Base-by-base conservation (phyloP, 2,113 vertebrate species). In the Phylloscopus trochilus region DNA sequence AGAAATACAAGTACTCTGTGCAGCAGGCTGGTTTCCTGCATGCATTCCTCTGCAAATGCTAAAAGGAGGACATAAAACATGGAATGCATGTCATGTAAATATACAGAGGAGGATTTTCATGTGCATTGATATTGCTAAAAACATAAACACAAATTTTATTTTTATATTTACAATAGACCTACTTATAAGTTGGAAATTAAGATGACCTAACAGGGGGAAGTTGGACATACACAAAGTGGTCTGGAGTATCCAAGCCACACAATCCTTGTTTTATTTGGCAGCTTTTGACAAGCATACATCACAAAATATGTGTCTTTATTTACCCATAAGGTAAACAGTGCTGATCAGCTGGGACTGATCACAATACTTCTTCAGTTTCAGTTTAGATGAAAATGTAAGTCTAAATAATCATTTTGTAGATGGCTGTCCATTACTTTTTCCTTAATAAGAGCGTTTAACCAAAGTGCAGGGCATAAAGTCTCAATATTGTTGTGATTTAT, bases 261-360 rank as follows among this genome's bases (percentile, higher is more conserved):
- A 96, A 30, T 47, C 92, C 90, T 96, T 95, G 55, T 95, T 96
- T 96, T 95, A 76, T 78, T 96, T 95, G 68, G 69, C 93, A 77
- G 37, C 72, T 92, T 96, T 83, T 95, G 87, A 86, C 81, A 59
- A 91, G 27, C 64, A 87, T 76, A 83, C 68, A 78, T 88, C 82
- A 70, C 77, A 58, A 82, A 93, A 69, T 96, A 83, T 46, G 55
- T 94, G 70, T 90, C 93, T 95, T 90, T 95, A 80, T 96, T 96
- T 95, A 96, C 67, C 23, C 80, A 58, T 83, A 96, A 53, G 21
- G 81, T 89, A 92, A 72, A 97, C 64, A 84, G 37, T 85, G 43
- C 92, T 92, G 80, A 95, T 95, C 83, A 87, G 19, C 94, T 84
- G 75, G 69, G 86, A 53, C 53, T 91, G 58, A 93, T 96, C 66